Base-by-base conservation (phyloP, 2,797 vertebrate genomes). In the Melanotaenia nigrans region DNA sequence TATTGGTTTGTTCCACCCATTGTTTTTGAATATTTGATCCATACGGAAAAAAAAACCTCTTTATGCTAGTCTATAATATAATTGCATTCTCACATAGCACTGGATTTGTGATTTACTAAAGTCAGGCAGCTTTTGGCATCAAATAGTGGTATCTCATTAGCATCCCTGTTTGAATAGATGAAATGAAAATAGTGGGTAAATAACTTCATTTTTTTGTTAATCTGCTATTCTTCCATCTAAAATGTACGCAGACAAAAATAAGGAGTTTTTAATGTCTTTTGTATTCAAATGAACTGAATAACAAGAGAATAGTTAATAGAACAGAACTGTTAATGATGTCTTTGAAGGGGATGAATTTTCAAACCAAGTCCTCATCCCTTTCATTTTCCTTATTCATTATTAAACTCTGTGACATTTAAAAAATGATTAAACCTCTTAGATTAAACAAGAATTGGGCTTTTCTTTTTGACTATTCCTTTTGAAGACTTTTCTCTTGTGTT, bases 311-410 rank as follows among this genome's bases (percentile, higher is more conserved):
- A 61, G 69, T 85, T 85, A 80, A 79, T 64, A 33, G 61, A 71
- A 53, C 59, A 49, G 65, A 79, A 47, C 53, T 64, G 60, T 76
- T 82, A 75, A 86, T 78, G 65, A 77, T 71, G 57, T 61, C 45
- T 74, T 71, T 82, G 40, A 78, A 77, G 53, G n/a, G 40, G 33
- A 68, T 69, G 25, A 64, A 57, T 70, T 65, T 74, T 79, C 69
- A 58, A 62, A 71, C 62, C 9, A 58, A 74, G 66, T 71, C 38
- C 69, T 75, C 53, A 55, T 61, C 25, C 35, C 58, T 62, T 70
- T 71, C 59, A 49, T 78, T 70, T 66, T 68, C 28, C 55, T 58
- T 68, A 83, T 88, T 87, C 79, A 87, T 90, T 85, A 87, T 87
- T 86, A 69, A 88, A 85, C 61, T 74, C 24, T 57, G 53, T 85